These are phyloP conservation scores for Calidris pugnax DNA, from an alignment of 2,113 vertebrate species.

Conservation along the genomic window DNA sequence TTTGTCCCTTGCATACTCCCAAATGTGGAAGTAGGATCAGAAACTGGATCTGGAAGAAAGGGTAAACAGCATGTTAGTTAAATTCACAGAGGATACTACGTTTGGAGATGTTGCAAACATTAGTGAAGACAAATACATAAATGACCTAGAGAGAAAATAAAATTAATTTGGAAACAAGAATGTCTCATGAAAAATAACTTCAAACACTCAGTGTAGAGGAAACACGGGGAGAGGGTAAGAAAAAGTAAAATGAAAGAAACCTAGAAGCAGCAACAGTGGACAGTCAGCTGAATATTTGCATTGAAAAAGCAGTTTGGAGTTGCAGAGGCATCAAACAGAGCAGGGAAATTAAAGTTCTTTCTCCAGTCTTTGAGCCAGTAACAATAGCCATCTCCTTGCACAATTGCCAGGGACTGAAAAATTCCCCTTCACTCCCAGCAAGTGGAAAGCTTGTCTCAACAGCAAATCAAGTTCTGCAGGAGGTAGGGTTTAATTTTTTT, in stretches of 20 bases:
- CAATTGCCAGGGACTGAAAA: slow-evolving; percentile 51
- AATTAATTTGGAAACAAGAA: slow-evolving; percentile 25
- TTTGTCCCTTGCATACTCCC: slow-evolving; percentile 77
- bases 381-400: slow-evolving; percentile 43
- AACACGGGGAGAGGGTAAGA: not conserved
- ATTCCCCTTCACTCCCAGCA: slow-evolving; percentile 44
- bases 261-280: slow-evolving; percentile 1
- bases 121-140: slow-evolving; percentile 58
- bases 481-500: slow-evolving; percentile 62
- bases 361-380: slow-evolving; percentile 15
- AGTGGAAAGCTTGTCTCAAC: slow-evolving; percentile 60
- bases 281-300: slow-evolving; percentile 12
- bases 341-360: slow-evolving; percentile 51
- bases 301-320: slow-evolving; percentile 23
- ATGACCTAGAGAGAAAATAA: slow-evolving; percentile 32
- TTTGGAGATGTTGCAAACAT: slow-evolving; percentile 61
- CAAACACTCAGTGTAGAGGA: not conserved
- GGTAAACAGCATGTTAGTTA: slow-evolving; percentile 75
- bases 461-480: slow-evolving; percentile 63
- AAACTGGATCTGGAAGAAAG: slow-evolving; percentile 78
- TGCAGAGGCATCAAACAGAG: slow-evolving; percentile 53
- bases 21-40: slow-evolving; percentile 77
- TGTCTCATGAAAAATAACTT: not conserved
- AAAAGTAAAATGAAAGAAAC: slow-evolving; percentile 17
- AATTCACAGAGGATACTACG: slow-evolving; percentile 61